Evolutionary conservation across 2,113 vertebrate genomes (phyloP).

Genomic region (Andinoacara biseriatus): DNA sequence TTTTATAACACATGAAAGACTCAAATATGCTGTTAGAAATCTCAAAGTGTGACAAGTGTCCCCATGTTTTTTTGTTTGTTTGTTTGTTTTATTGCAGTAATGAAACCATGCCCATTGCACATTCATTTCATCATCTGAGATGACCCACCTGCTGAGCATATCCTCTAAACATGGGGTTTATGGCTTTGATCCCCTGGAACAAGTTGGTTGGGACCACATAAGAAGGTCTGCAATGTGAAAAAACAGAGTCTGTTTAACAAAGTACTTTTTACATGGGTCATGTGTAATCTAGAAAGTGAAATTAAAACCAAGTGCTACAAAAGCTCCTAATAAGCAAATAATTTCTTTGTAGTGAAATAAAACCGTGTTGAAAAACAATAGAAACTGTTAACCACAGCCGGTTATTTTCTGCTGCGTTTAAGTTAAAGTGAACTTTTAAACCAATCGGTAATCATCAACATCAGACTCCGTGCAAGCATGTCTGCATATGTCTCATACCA

Average conservation of each 20-base stretch:
- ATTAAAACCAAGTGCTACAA: neutral
- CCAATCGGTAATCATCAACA: neutral
- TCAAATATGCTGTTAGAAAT: neutral
- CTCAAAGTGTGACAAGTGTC: neutral
- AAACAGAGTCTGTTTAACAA: constrained; percentile 6
- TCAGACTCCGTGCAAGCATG: neutral
- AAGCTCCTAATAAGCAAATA: neutral
- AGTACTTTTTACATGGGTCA: neutral
- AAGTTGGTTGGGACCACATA: constrained; percentile 95
- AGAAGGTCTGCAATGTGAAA: constrained; percentile 84
- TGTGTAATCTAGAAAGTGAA: neutral
- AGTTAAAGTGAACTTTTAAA: neutral
- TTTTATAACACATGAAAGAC: neutral
- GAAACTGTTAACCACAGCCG: neutral
- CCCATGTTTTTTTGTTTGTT: neutral
- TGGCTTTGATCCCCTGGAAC: constrained; percentile 97
- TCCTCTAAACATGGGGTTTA: constrained; percentile 97
- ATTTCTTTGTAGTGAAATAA: neutral
- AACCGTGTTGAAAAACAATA: neutral
- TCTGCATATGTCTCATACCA: neutral
- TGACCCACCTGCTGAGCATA: constrained; percentile 95
- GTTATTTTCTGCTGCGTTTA: neutral
- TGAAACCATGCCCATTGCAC: neutral
- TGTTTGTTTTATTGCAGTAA: neutral
- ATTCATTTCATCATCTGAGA: constrained; percentile 23